These are phyloP conservation scores for Maniola jurtina DNA, from an alignment of 1,140 invertebrate species.

Conservation along the genomic window DNA sequence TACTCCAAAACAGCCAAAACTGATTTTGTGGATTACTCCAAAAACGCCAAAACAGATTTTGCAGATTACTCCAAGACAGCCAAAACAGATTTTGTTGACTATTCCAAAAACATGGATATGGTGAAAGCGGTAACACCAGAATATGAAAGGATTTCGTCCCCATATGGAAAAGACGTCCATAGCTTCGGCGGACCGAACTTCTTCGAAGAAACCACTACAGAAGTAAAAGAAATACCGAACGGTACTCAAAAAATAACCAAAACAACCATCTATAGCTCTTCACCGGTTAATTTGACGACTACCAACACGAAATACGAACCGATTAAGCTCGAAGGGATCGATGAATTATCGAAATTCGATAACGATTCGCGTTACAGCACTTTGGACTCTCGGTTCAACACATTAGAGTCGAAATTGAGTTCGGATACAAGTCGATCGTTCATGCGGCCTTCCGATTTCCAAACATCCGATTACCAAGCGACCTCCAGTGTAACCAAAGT, in stretches of 20 bases:
- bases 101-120: slow-evolving; percentile 50
- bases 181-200: slow-evolving; percentile 70
- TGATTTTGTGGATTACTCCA: slow-evolving; percentile 41
- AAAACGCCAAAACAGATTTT: slow-evolving; percentile 46
- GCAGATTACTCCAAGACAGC: slow-evolving; percentile 46
- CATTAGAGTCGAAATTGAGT: slow-evolving; percentile 69
- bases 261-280: slow-evolving; percentile 76
- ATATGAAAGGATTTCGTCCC: slow-evolving; percentile 63
- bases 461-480: slow-evolving; percentile 59
- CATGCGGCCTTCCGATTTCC: slow-evolving; percentile 74
- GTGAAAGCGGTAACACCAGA: slow-evolving; percentile 64
- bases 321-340: slow-evolving; percentile 70
- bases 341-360: slow-evolving; percentile 73
- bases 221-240: slow-evolving; percentile 76
- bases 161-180: slow-evolving; percentile 65
- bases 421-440: slow-evolving; percentile 76
- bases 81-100: slow-evolving; percentile 40
- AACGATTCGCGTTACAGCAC: slow-evolving; percentile 71
- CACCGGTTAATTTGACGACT: slow-evolving; percentile 73
- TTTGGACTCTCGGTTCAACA: slow-evolving; percentile 69
- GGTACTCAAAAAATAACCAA: slow-evolving; percentile 76
- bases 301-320: slow-evolving; percentile 75
- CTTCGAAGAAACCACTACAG: slow-evolving; percentile 73
- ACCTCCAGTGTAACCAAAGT: slow-evolving; percentile 53
- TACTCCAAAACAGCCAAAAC: slow-evolving; percentile 46